Conservation (phyloP, 2,113 vertebrate genomes). For the Oncorhynchus keta region DNA sequence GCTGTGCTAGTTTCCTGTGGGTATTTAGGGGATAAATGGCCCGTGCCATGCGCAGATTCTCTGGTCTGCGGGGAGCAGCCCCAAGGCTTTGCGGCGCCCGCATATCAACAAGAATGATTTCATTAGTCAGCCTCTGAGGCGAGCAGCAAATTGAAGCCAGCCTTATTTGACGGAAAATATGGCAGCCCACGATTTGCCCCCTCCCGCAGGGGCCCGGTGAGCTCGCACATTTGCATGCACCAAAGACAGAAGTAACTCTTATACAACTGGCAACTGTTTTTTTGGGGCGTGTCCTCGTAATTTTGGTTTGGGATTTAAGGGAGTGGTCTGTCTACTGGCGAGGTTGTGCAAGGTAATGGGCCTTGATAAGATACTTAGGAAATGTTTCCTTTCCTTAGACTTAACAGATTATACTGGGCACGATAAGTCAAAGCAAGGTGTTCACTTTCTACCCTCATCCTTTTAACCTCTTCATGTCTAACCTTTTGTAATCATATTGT, state of each 20-base stretch:
- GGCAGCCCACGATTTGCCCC: background rate
- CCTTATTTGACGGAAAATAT: background rate
- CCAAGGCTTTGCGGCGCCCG: background rate
- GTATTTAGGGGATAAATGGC: conserved; percentile 25
- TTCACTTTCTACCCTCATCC: too few relatives aligned
- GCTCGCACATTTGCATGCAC: background rate
- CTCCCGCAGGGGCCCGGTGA: background rate
- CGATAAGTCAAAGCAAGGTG: too few relatives aligned
- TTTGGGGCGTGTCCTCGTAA: too few relatives aligned
- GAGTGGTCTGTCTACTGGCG: background rate
- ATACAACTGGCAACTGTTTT: too few relatives aligned
- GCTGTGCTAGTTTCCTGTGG: conserved; percentile 5
- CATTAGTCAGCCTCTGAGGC: background rate
- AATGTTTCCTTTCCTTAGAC: too few relatives aligned
- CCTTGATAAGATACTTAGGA: too few relatives aligned
- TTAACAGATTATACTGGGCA: too few relatives aligned
- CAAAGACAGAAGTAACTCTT: background rate
- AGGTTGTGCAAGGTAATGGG: background rate
- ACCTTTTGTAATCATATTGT: background rate
- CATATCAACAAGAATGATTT: background rate
- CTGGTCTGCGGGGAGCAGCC: background rate
- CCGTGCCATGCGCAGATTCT: conserved; percentile 20
- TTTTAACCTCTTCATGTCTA: too few relatives aligned
- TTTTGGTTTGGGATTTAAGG: background rate
- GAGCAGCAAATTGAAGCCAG: background rate